phyloP scores from a whole-genome alignment of 2,113 vertebrate species.

The Hippocampus comes region DNA sequence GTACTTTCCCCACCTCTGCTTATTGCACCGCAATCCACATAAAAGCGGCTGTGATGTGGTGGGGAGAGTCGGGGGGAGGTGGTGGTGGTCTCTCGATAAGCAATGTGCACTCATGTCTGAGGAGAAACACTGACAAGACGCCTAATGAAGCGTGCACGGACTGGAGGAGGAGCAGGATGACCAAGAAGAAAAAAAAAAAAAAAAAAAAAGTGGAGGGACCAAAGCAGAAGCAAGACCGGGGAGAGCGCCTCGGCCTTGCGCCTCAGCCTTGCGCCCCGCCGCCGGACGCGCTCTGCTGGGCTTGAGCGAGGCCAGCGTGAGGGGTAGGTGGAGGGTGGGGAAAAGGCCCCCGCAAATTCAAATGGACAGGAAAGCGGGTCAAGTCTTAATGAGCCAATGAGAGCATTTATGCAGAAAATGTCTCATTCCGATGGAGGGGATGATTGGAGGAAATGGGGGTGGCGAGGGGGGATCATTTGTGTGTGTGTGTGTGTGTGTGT shows the following conservation, averaged over 20 bases:
- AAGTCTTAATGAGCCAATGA: constrained; percentile 97
- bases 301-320: constrained; percentile 23
- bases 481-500: neutral
- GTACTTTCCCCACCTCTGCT: constrained; percentile 43
- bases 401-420: constrained; percentile 92
- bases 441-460: constrained; percentile 72
- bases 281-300: constrained; percentile 68
- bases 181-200: neutral
- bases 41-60: constrained; percentile 16
- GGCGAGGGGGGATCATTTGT: neutral
- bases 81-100: constrained; percentile 74
- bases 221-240: neutral
- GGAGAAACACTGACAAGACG: constrained; percentile 90
- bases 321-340: constrained; percentile 35
- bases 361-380: constrained; percentile 95
- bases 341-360: constrained; percentile 88
- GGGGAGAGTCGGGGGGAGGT: constrained; percentile 9
- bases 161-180: constrained; percentile 52
- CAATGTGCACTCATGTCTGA: constrained; percentile 92
- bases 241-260: constrained; percentile 31
- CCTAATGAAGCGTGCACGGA: constrained; percentile 87
- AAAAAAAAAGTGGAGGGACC: constrained; percentile 67
- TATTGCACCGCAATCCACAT: constrained; percentile 41
- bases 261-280: constrained; percentile 53
- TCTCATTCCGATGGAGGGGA: constrained; percentile 88